Evolutionary conservation across 2,888 invertebrate species (phyloP), one percentile per base, ranked within the genome.

Genomic region (Tillus elongatus): DNA sequence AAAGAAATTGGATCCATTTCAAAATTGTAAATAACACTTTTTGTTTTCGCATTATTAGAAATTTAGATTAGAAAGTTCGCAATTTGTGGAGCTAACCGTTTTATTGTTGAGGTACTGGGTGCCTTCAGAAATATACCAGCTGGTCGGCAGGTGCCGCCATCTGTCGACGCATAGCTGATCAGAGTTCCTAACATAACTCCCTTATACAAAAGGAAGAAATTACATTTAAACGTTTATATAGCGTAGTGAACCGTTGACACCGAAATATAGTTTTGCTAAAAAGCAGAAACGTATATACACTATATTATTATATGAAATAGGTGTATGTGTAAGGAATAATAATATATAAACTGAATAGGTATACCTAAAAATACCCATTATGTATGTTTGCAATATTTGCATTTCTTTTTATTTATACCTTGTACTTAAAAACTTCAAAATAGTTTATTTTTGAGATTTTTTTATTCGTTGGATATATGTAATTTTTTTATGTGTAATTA

Each of bases 71-170:
- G n/a, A 47, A n/a, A n/a, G n/a, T n/a, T 40, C 38, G 36, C 37
- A 39, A 31, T n/a, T n/a, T 44, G 45, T 48, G 42, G 43, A 40
- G 40, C 50, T 40, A 47, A 45, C 45, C 45, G 42, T 47, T 54
- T 52, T 58, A 62, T 65, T 66, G 66, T 67, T 66, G 66, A 61
- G 65, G 66, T 60, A 60, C 66, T 64, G 64, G 65, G 67, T 67
- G 66, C 66, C 67, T 67, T 67, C 61, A 56, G 56, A 58, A 58
- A 58, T 49, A 51, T 51, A 54, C 50, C 57, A 56, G 57, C 57
- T 50, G 46, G 49, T 50, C 51, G 43, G 42, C 41, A 44, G 49
- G 33, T 34, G n/a, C n/a, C n/a, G 40, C 39, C 43, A 44, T 46
- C 45, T 47, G 42, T 39, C 47, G 51, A 40, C 45, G 44, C 39